Percentiles rank a stretch among this genome's conserved stretches.
Conservation (phyloP, 1,140 invertebrate genomes). For the Heliconius nattereri region DNA sequence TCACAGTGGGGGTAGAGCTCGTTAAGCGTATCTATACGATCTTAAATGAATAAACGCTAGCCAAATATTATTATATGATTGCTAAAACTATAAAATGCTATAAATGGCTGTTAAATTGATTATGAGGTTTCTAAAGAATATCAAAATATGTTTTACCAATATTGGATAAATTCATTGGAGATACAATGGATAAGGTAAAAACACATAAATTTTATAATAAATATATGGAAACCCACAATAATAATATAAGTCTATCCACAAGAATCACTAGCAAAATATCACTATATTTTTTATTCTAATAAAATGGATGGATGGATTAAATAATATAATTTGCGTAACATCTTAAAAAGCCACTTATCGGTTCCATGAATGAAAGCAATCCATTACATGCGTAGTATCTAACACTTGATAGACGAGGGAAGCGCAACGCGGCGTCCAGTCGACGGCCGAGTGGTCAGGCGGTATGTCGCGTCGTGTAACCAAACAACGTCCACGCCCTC, state of each 20-base stretch:
- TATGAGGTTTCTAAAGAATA: neutral
- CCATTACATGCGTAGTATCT: constrained; percentile 55
- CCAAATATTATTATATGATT: constrained; percentile 23
- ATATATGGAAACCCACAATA: no score
- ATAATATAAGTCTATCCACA: no score
- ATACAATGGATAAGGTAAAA: no score
- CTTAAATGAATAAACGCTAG: constrained; percentile 38
- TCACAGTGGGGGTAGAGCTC: constrained; percentile 47
- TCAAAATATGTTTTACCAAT: neutral
- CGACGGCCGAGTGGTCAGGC: constrained; percentile 54
- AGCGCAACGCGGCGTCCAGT: constrained; percentile 58
- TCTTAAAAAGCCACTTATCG: neutral
- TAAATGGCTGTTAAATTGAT: neutral
- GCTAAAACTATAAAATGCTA: neutral
- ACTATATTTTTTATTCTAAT: no score
- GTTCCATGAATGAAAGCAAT: constrained; percentile 63
- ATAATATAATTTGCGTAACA: neutral
- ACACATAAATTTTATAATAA: no score
- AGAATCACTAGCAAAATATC: no score
- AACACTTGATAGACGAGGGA: constrained; percentile 65
- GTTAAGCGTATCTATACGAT: constrained; percentile 52
- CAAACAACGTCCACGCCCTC: constrained; percentile 52
- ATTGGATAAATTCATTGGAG: no score
- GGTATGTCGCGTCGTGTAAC: constrained; percentile 71
- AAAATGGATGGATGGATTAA: neutral